Percentiles rank a stretch among this genome's conserved stretches.
Conservation (phyloP, 2,113 vertebrate genomes). For the Labeo rohita region DNA sequence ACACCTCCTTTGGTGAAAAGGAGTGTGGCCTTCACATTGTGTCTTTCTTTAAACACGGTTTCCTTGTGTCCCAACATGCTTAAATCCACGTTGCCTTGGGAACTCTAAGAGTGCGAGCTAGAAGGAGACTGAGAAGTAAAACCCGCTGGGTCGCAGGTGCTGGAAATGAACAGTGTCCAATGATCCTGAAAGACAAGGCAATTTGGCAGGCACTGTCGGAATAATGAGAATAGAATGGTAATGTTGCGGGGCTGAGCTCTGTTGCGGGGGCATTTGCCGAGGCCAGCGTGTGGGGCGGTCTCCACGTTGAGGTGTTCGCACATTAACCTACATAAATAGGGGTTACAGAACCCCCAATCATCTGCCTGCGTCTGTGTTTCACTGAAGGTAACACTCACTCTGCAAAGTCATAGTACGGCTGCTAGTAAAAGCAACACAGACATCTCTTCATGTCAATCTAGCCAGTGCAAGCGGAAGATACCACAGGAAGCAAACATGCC, state of each 20-base stretch:
- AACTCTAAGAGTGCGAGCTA: constrained; percentile 40
- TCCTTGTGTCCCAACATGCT: constrained; percentile 11
- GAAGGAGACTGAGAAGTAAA: constrained; percentile 51
- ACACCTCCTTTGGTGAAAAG: not conserved
- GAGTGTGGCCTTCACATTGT: not conserved
- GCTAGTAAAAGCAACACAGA: not conserved
- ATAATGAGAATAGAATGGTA: constrained; percentile 77
- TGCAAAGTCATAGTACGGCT: not conserved
- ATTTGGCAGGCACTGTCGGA: constrained; percentile 74
- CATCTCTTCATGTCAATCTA: constrained; percentile 29
- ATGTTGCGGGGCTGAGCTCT: constrained; percentile 70
- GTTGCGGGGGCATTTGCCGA: constrained; percentile 38
- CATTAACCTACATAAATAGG: constrained; percentile 80
- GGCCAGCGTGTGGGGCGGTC: constrained; percentile 16
- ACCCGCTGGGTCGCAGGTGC: constrained; percentile 60
- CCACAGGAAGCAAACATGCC: constrained; percentile 36
- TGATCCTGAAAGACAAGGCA: constrained; percentile 80
- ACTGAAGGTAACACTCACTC: not conserved
- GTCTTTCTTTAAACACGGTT: not conserved
- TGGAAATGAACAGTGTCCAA: constrained; percentile 69
- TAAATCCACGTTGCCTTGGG: constrained; percentile 29
- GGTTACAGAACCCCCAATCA: constrained; percentile 65
- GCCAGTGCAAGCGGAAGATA: constrained; percentile 51
- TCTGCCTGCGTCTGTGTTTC: constrained; percentile 4
- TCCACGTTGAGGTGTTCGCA: constrained; percentile 70